Base-by-base conservation (phyloP, 2,888 invertebrate species). In the Andrena dorsata region DNA sequence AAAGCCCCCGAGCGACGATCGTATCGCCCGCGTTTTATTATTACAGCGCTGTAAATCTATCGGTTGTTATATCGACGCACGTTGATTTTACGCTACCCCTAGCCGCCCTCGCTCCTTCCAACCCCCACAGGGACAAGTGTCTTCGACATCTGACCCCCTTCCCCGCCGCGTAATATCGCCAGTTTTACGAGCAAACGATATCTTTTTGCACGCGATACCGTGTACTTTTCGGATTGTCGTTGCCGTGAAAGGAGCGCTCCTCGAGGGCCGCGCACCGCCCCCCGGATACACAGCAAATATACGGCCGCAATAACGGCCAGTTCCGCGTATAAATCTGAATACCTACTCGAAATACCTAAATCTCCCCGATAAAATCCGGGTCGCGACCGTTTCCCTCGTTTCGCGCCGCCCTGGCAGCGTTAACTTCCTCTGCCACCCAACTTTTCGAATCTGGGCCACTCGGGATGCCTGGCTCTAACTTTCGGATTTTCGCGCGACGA, bases 201-300 rank as follows among this genome's bases (percentile, higher is more conserved):
- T 83, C 83, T 84, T 73, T 78, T 72, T 76, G 69, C 72, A n/a
- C 76, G 64, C 79, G 69, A 80, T 75, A 64, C 64, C 23, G 68
- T 83, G 76, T 83, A 60, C 84, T 81, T 84, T 83, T 81, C 49
- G 83, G 83, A 76, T 84, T 81, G 80, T 84, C 80, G 83, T 83
- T 78, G 65, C 71, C 81, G 41, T 47, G 82, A 83, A 83, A 72
- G 83, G 60, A 82, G 71, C 71, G 71, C 60, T 72, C 61, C 71
- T 72, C 73, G 80, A 28, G 53, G 56, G 26, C 10, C 32, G 41
- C 20, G 58, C 53, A 16, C 30, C 72, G 60, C 58, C 68, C 66
- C 64, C 65, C 61, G 64, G 76, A 73, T 69, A 73, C 65, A 3
- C 53, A 10, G 65, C 47, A 72, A 65, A 83, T 81, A 81, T 83